Base-by-base conservation (phyloP, 2,888 invertebrate genomes). In the Cryptus viduatorius region DNA sequence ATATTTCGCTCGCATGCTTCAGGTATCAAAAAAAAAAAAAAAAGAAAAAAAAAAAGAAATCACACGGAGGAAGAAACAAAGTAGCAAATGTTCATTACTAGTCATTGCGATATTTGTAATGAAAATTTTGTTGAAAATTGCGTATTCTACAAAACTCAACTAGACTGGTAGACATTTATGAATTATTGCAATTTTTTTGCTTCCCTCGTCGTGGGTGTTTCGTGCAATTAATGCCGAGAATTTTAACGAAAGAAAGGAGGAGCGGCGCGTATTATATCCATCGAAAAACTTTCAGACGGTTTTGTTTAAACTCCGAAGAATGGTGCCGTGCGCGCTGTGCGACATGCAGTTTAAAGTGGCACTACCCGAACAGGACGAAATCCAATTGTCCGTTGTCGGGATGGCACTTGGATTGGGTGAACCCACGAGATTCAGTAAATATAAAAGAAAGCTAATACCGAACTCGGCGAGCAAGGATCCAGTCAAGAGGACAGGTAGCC, bases 271-370 rank as follows among this genome's bases (percentile, higher is more conserved):
- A 24, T 14, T 16, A 29, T 37, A 44, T 53, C 61, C 19, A 64
- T 65, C n/a, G n/a, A 16, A 53, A 19, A 10, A 79, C 86, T 87
- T 87, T 46, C 76, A 95, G 95, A 88, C 97, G 85, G 96, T 98
- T 69, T 97, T 96, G 91, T 98, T 98, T 94, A 99, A 98, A 94
- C 94, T 99, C 89, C 95, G 98, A 12, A 95, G 97, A 14, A 96
- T 98, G 96, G 96, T 96, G 84, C 98, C 98, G 0, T 98, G 98
- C 93, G 97, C 98, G 16, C 94, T 99, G 19, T 96, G 97, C 86
- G 96, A 97, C 92, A 94, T 98, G 44, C 95, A 96, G 89, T 98
- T 98, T 93, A 96, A 97, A 85, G 95, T 98, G 0, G 98, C 98
- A 88, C 95, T 98, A 87, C 98, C 98, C 0, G 98, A 98, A 93